A percentile compares a stretch with the other conserved stretches of the same genome.
Evolutionary conservation across 2,797 vertebrate genomes (phyloP).

Genomic region (Etheostoma nigrum): DNA sequence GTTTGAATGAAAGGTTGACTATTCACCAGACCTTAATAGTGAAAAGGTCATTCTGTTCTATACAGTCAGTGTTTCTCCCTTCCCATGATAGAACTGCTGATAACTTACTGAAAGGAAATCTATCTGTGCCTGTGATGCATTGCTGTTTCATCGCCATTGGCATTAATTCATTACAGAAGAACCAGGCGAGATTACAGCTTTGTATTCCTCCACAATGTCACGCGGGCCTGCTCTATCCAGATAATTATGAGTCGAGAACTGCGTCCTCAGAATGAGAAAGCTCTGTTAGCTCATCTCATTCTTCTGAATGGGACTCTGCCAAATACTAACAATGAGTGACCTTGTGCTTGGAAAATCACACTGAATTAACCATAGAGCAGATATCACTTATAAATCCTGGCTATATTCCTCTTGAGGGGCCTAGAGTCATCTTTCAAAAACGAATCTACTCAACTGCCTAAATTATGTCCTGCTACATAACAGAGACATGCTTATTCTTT

Average conservation of each 20-base stretch:
- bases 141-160: slow-evolving; percentile 67
- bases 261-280: slow-evolving; percentile 75
- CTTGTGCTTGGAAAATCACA: slow-evolving; percentile 81
- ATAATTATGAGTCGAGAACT: slow-evolving; percentile 82
- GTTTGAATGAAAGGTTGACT: slow-evolving; percentile 75
- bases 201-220: slow-evolving; percentile 82
- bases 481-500: slow-evolving; percentile 45
- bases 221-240: slow-evolving; percentile 77
- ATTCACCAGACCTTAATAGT: slow-evolving; percentile 67
- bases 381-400: slow-evolving; percentile 77
- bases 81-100: slow-evolving; percentile 73
- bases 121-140: slow-evolving; percentile 72
- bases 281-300: slow-evolving; percentile 81
- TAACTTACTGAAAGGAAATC: slow-evolving; percentile 75
- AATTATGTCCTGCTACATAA: slow-evolving; percentile 64
- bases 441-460: slow-evolving; percentile 72
- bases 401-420: slow-evolving; percentile 75
- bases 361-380: slow-evolving; percentile 82
- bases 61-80: slow-evolving; percentile 66
- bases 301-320: slow-evolving; percentile 80
- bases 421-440: slow-evolving; percentile 77
- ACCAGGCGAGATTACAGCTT: slow-evolving; percentile 79
- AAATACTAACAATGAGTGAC: slow-evolving; percentile 82
- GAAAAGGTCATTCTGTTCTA: slow-evolving; percentile 75
- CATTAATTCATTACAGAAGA: slow-evolving; percentile 80